phyloP scores from a whole-genome alignment of 2,797 vertebrate genomes.

The Calcarius lapponicus region DNA sequence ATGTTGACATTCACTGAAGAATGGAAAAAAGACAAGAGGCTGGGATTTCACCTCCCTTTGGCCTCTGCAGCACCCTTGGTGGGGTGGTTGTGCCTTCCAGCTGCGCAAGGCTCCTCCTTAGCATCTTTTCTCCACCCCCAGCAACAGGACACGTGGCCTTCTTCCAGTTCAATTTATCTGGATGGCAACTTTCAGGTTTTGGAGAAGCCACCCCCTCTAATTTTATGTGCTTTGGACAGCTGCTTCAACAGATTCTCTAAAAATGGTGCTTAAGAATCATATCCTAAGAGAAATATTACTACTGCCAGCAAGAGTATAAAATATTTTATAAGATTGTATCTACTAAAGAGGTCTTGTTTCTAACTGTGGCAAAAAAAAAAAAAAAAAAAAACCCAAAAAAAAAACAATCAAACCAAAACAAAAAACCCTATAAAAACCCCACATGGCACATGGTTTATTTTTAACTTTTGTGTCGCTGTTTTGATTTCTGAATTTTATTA shows the following conservation, averaged over 20 bases:
- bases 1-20: background rate
- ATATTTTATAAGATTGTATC: background rate
- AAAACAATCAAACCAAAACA: too few species aligned
- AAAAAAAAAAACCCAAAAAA: too few species aligned
- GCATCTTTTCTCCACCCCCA: background rate
- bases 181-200: background rate
- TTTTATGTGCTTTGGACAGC: background rate
- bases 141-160: rapidly evolving
- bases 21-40: background rate
- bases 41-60: background rate
- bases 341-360: background rate
- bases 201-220: background rate
- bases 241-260: background rate
- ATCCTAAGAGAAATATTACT: background rate
- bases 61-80: background rate
- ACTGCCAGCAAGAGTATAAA: background rate
- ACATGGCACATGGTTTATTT: background rate
- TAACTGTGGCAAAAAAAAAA: background rate
- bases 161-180: background rate
- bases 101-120: rapidly evolving
- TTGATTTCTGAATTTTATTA: background rate
- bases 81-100: background rate
- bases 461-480: background rate
- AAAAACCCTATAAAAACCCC: too few species aligned
- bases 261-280: background rate